These are phyloP conservation scores for Typhlomys cinereus DNA, from an alignment of 2,113 vertebrate genomes.

Conservation along the genomic window DNA sequence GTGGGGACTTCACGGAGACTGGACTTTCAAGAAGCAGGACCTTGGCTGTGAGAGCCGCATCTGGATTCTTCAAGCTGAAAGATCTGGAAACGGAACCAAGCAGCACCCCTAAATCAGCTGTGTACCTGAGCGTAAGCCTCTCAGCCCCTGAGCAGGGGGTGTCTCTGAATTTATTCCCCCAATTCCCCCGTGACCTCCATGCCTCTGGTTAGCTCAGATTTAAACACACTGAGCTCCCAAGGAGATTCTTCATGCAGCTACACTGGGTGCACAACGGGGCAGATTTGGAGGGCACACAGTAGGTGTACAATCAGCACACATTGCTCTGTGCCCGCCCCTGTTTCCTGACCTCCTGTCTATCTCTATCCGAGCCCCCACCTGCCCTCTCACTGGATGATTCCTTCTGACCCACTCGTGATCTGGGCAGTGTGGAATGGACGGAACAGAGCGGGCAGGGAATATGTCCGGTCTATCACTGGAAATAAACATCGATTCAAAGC, in stretches of 20 bases:
- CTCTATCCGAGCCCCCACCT: background rate
- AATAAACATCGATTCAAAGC: background rate
- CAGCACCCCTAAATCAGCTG: background rate
- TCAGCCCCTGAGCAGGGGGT: background rate
- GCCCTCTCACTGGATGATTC: background rate
- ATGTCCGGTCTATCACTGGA: background rate
- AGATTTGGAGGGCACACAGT: background rate
- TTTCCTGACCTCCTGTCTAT: background rate
- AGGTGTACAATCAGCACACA: background rate
- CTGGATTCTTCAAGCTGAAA: background rate
- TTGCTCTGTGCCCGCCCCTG: background rate
- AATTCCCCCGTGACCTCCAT: too few relatives aligned
- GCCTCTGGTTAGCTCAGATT: background rate
- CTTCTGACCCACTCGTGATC: background rate
- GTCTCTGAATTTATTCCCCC: background rate
- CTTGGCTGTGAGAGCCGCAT: background rate
- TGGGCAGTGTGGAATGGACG: background rate
- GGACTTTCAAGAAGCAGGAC: background rate
- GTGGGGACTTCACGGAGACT: background rate
- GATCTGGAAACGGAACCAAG: background rate
- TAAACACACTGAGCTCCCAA: background rate
- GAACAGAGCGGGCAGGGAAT: background rate
- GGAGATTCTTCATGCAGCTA: rapidly evolving
- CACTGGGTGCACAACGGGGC: background rate
- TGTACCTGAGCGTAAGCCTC: background rate